Conservation (phyloP, 2,113 vertebrate species). For the Myiopsitta monachus region DNA sequence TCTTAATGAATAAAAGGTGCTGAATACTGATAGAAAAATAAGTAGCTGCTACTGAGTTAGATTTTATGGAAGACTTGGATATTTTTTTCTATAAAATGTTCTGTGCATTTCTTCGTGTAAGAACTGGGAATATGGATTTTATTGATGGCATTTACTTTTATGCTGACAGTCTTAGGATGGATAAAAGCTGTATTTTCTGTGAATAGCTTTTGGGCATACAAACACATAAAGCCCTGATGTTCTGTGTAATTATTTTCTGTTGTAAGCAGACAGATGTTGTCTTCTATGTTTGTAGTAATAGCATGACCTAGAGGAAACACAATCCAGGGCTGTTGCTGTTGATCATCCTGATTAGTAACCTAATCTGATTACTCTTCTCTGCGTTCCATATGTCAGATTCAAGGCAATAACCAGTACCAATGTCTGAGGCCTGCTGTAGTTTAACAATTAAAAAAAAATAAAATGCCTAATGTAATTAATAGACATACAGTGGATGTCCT, state of each 20-base stretch:
- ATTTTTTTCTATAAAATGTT: background rate
- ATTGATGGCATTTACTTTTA: background rate
- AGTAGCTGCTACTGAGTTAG: background rate
- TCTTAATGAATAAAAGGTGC: background rate
- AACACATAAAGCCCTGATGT: background rate
- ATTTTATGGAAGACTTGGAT: background rate
- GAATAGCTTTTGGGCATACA: background rate
- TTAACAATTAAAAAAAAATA: background rate
- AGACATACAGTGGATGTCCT: background rate
- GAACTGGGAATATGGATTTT: background rate
- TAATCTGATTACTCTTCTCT: slow-evolving; percentile 78
- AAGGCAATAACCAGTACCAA: slow-evolving; percentile 36
- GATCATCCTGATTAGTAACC: slow-evolving; percentile 72
- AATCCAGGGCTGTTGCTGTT: slow-evolving; percentile 11
- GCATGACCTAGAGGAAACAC: slow-evolving; percentile 54
- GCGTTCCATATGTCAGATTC: slow-evolving; percentile 71
- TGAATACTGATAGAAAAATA: background rate
- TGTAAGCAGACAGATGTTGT: background rate
- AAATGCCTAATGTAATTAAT: background rate
- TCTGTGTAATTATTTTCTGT: slow-evolving; percentile 19
- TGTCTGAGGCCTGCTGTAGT: slow-evolving; percentile 24
- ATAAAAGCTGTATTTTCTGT: background rate
- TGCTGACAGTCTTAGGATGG: background rate
- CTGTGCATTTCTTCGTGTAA: background rate
- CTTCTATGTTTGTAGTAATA: slow-evolving; percentile 22